These are phyloP conservation scores for Coptodon rendalli DNA, from an alignment of 2,113 vertebrate genomes.

Conservation along the genomic window DNA sequence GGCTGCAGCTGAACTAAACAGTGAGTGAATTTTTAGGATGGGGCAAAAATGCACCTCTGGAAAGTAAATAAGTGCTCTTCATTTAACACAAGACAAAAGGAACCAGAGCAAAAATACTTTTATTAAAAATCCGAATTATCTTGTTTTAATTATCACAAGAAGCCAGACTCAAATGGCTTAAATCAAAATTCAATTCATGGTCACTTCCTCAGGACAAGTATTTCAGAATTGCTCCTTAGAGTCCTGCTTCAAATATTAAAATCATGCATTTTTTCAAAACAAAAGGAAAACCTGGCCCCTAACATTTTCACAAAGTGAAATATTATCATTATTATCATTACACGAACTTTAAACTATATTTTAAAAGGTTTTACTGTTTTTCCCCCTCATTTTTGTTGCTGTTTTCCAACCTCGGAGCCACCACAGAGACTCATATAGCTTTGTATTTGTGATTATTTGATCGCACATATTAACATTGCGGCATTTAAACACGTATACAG, in stretches of 20 bases:
- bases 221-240: neutral
- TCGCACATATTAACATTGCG: neutral
- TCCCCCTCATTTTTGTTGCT: rapidly evolving
- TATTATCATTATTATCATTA: neutral
- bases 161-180: neutral
- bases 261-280: rapidly evolving
- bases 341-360: rapidly evolving
- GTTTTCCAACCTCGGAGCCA: neutral
- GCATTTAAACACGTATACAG: neutral
- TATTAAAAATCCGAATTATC: neutral
- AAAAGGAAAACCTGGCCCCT: neutral
- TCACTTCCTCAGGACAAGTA: neutral
- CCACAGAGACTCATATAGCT: neutral
- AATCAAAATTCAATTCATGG: neutral
- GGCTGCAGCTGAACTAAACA: neutral
- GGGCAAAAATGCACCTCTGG: rapidly evolving
- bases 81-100: neutral
- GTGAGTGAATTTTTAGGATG: rapidly evolving
- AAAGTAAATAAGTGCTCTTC: neutral
- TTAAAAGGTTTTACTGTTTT: neutral
- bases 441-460: neutral
- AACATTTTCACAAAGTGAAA: neutral
- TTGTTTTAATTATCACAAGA: neutral
- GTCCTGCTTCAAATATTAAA: rapidly evolving
- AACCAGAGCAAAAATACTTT: rapidly evolving